Conservation (phyloP, 2,113 vertebrate genomes). For the Rhabdomys dilectus region DNA sequence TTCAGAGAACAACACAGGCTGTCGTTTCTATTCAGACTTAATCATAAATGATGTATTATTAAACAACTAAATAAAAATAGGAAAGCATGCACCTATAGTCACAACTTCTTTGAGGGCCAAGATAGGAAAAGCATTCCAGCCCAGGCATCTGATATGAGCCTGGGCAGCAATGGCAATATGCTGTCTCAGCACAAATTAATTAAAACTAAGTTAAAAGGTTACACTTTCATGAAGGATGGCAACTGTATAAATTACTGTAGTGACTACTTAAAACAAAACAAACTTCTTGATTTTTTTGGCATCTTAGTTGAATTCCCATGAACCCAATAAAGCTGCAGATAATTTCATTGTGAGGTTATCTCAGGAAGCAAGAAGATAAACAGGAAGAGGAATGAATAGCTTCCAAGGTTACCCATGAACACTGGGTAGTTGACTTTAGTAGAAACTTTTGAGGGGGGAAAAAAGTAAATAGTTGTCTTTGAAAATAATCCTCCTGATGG, state of each 20-base stretch:
- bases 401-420: neutral
- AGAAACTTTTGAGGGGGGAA: neutral
- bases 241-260: neutral
- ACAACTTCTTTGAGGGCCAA: neutral
- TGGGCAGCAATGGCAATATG: neutral
- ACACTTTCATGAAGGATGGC: neutral
- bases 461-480: neutral
- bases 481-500: neutral
- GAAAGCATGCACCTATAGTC: neutral
- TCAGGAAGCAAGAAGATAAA: neutral
- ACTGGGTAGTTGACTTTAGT: neutral
- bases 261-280: neutral
- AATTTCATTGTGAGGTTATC: neutral
- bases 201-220: neutral
- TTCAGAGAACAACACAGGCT: neutral
- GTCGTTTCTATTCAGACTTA: neutral
- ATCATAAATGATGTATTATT: neutral
- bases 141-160: too few relatives aligned
- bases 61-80: neutral
- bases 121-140: neutral
- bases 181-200: neutral
- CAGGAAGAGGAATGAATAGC: neutral
- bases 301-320: neutral
- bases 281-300: neutral
- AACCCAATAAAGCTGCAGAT: neutral